Base-by-base conservation (phyloP, 2,113 vertebrate species). In the Anarhynchus alexandrinus region DNA sequence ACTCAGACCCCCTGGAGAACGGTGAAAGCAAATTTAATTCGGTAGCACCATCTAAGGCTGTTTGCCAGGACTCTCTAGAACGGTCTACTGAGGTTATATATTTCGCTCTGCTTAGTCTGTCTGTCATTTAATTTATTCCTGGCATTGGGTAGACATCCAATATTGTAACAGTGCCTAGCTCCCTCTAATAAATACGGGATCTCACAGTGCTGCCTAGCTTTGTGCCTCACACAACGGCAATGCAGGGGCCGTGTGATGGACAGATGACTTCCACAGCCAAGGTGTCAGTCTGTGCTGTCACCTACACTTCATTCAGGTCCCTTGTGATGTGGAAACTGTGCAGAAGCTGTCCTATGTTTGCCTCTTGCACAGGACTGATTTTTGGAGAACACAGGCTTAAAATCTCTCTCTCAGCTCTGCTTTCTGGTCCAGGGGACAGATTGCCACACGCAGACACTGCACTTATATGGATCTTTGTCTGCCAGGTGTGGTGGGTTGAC, bases 61-160 rank as follows among this genome's bases (percentile, higher is more conserved):
- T 83, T 88, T 93, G 82, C 86, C 86, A 94, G 79, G 34, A 14
- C 51, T 76, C 40, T 52, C 25, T 78, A 61, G 42, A 95, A 62
- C 1, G 8, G 85, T 62, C 93, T 92, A 16, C n/a, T 90, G 88
- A 93, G 67, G 67, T 90, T 91, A 29, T 49, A 29, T 20, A 62
- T 81, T 94, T 86, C 70, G 21, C 11, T 73, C 25, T 94, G n/a
- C 36, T 88, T 72, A 45, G 42, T 74, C 58, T 90, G n/a, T 19
- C 36, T 66, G 29, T 90, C 54, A 74, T 74, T 92, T 96, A 72
- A 94, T 94, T 94, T 86, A 88, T 78, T 94, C 76, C 32, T 91
- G 91, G 80, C 51, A 45, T 65, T 51, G 59, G 30, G 13, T 58
- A 70, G 82, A 66, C 55, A 77, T 70, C 19, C 16, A 45, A 10